A percentile compares a stretch with the other conserved stretches of the same genome.
Conservation (phyloP, 2,888 invertebrate genomes). For the Tetragonula carbonaria region DNA sequence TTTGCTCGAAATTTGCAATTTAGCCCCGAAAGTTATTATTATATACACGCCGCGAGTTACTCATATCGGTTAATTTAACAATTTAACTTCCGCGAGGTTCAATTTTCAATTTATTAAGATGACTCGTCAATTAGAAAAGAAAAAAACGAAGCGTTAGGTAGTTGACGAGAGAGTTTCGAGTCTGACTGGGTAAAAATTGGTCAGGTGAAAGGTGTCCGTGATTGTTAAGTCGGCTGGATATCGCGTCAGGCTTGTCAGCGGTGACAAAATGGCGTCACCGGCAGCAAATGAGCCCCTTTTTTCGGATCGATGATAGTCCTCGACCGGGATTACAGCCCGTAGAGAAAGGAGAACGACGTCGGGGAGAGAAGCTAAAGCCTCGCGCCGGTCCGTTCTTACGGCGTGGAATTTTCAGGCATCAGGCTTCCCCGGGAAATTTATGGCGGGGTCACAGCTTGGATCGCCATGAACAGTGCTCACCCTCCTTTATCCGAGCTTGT, state of each 20-base stretch:
- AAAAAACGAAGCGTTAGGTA: neutral
- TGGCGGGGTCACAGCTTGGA: slow-evolving; percentile 80
- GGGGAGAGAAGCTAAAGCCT: slow-evolving; percentile 57
- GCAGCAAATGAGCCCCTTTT: slow-evolving; percentile 69
- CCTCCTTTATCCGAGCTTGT: slow-evolving; percentile 73
- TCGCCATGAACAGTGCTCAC: slow-evolving; percentile 76
- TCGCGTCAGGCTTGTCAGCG: slow-evolving; percentile 62
- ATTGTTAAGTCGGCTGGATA: slow-evolving; percentile 56
- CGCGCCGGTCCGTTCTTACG: slow-evolving; percentile 63
- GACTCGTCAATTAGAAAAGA: too few species aligned
- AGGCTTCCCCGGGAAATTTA: slow-evolving; percentile 76
- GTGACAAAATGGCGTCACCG: slow-evolving; percentile 67
- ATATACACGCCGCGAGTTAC: too few species aligned
- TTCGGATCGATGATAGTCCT: slow-evolving; percentile 71
- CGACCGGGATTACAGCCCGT: slow-evolving; percentile 63
- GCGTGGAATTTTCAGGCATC: slow-evolving; percentile 74
- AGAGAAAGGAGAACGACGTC: slow-evolving; percentile 38
- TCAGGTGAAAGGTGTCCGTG: slow-evolving; percentile 45
- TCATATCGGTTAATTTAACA: too few species aligned
- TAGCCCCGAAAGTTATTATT: too few species aligned
- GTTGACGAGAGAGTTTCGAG: neutral
- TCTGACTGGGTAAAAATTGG: slow-evolving; percentile 57
- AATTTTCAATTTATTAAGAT: neutral
- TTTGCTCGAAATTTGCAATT: too few species aligned
- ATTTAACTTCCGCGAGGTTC: neutral